Base-by-base conservation (phyloP, 2,888 invertebrate genomes). In the Diaperis boleti region DNA sequence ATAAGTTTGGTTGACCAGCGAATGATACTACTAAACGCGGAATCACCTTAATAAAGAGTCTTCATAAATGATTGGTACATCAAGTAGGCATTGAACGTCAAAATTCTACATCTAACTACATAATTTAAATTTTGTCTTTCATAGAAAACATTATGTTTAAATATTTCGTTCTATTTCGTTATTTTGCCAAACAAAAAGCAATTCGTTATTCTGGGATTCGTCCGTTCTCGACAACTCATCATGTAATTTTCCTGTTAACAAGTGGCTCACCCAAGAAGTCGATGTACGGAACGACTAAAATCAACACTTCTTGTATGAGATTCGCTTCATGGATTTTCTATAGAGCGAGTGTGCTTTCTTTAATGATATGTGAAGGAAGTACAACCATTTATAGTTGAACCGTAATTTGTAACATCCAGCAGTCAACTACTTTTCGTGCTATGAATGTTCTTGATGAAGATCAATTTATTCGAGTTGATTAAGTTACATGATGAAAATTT, bases 231-330 rank as follows among this genome's bases (percentile, higher is more conserved):
- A n/a, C n/a, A n/a, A n/a, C 49, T 54, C 66, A 64, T 59, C 68
- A 31, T 44, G 63, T 63, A 60, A 61, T 65, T 64, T 68, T 18
- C 37, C 49, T 59, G 55, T 54, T 68, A 68, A 68, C 66, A 49
- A 63, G 61, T 31, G 14, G 11, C n/a, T 7, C 18, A 45, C 11
- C 10, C 5, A 37, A 13, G 14, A 13, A 37, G 5, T 13, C 22
- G 22, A 6, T 44, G 20, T 20, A 44, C 10, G 44, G 44, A 44
- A 44, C 44, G 44, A 11, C 37, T 8, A 39, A 3, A 39, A 44
- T 44, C 44, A 44, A 44, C 44, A 44, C 44, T 13, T 26, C 33
- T 33, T 44, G 44, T 20, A 44, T n/a, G 3, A 6, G 44, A 20
- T 13, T 1, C 44, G 44, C 20, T 44, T 44, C 20, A 44, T 22